Evolutionary conservation across 2,113 vertebrate genomes (phyloP).

Genomic region (Rhizomys pruinosus): DNA sequence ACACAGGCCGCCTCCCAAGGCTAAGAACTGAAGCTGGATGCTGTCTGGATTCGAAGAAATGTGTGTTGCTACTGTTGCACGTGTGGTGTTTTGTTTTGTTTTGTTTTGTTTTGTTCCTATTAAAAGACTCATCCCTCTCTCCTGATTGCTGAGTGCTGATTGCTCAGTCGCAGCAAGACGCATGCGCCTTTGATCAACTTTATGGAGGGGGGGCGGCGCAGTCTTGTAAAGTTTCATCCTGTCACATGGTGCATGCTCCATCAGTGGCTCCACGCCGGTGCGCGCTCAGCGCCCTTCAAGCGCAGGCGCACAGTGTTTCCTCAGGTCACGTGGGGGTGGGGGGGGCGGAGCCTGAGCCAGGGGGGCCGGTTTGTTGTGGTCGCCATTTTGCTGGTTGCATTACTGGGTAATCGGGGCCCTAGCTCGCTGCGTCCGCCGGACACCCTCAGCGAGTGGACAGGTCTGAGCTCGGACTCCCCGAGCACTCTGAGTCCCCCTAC

Average conservation of each 20-base stretch:
- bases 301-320: conserved; percentile 14
- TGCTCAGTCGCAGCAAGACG: background rate
- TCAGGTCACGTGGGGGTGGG: conserved; percentile 56
- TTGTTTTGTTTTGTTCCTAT: conserved; percentile 74
- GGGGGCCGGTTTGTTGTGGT: conserved; percentile 85
- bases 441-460: conserved; percentile 64
- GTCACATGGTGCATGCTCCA: conserved; percentile 30
- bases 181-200: background rate
- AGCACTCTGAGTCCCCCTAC: conserved; percentile 69
- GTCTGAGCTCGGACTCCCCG: conserved; percentile 78
- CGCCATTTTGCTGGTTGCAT: conserved; percentile 86
- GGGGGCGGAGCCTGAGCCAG: conserved; percentile 52
- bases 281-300: accelerated
- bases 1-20: conserved; percentile 90
- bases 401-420: conserved; percentile 85
- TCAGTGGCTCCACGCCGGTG: background rate
- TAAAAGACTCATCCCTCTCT: conserved; percentile 73
- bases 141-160: background rate
- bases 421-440: conserved; percentile 57
- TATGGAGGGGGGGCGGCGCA: background rate
- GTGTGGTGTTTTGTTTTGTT: conserved; percentile 7
- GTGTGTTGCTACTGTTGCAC: conserved; percentile 69
- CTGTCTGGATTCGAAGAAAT: conserved; percentile 21
- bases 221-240: background rate
- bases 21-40: conserved; percentile 85